Conservation (phyloP, 2,113 vertebrate species). For the Ariopsis seemanni region DNA sequence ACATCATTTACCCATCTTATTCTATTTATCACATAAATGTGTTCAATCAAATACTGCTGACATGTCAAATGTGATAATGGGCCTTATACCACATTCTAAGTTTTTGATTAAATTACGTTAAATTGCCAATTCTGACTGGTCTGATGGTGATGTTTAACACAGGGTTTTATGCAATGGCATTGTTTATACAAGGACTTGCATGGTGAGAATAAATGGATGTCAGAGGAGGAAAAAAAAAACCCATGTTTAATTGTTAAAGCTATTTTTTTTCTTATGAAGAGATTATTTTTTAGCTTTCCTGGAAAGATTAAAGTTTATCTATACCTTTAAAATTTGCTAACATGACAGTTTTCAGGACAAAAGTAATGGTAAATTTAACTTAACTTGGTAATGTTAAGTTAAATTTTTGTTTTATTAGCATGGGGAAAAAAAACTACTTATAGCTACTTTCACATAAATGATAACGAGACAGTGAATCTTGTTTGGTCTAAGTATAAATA, state of each 20-base stretch:
- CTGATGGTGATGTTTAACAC: background rate
- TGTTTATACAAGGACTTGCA: background rate
- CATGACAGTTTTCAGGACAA: background rate
- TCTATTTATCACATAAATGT: background rate
- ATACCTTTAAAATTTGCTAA: background rate
- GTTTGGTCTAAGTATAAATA: too few relatives aligned
- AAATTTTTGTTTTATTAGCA: too few relatives aligned
- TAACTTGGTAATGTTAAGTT: too few relatives aligned
- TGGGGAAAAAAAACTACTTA: background rate
- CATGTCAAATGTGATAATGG: background rate
- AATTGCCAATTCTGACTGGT: background rate
- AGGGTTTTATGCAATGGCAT: too few relatives aligned
- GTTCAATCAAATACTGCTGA: background rate
- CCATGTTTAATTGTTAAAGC: background rate
- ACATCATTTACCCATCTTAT: background rate
- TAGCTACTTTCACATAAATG: background rate
- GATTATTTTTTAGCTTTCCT: background rate
- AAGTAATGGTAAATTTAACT: too few relatives aligned
- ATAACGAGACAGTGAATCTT: background rate
- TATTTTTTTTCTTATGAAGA: background rate
- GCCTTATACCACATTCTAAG: background rate
- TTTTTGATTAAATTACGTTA: background rate
- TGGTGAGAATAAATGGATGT: background rate
- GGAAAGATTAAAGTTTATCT: background rate
- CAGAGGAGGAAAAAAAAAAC: too few relatives aligned